Conservation (phyloP, 2,113 vertebrate species). For the Bos taurus region ARS-UCD2.0 NC_037332.1:1474501-1475000, state of each 20-base stretch:
- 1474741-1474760: not conserved
- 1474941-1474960: not conserved
- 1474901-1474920: no score
- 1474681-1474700: not conserved
- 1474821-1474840: no score
- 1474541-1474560: not conserved
- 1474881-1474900: no score
- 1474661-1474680: not conserved
- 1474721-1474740: not conserved
- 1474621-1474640: not conserved
- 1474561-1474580: not conserved
- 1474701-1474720: not conserved
- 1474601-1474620: not conserved
- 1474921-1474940: no score
- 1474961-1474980: no score
- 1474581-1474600: not conserved
- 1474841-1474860: no score
- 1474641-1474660: not conserved
- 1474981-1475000: no score
- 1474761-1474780: not conserved
- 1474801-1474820: not conserved
- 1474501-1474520: not conserved
- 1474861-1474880: no score
- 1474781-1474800: not conserved
- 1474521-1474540: not conserved